Evolutionary conservation across 2,888 invertebrate genomes (phyloP).

Genomic region (Lasioglossum morio): DNA sequence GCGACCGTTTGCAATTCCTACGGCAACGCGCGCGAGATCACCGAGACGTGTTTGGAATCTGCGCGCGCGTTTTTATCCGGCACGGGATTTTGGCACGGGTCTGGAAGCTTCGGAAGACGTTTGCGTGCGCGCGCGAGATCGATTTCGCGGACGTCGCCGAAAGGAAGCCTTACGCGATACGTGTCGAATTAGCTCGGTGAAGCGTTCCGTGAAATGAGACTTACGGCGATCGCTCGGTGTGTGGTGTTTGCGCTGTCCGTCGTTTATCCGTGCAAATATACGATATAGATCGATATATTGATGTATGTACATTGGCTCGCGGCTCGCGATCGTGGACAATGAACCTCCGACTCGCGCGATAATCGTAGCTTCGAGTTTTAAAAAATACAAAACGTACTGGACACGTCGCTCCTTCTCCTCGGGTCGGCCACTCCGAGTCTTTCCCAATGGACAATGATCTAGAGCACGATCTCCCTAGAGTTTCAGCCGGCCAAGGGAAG

Average conservation of each 20-base stretch:
- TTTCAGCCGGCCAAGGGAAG: conserved; percentile 35
- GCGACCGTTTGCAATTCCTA: background rate
- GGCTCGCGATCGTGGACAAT: conserved; percentile 19
- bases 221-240: background rate
- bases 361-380: conserved; percentile 18
- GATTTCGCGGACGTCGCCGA: conserved; percentile 24
- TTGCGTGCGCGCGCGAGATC: background rate
- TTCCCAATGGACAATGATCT: background rate
- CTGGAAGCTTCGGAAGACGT: conserved; percentile 11
- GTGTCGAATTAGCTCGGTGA: conserved; percentile 20
- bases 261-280: background rate
- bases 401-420: background rate
- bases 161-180: conserved; percentile 32
- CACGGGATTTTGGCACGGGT: conserved; percentile 38
- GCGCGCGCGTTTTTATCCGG: background rate
- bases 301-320: conserved; percentile 18
- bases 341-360: background rate
- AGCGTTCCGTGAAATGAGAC: conserved; percentile 7
- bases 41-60: background rate
- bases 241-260: background rate
- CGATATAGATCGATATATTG: conserved; percentile 14
- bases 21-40: background rate
- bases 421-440: background rate
- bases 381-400: conserved; percentile 35
- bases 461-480: background rate